Evolutionary conservation across 2,113 vertebrate genomes (phyloP).

Genomic region (Neolamprologus caudopunctatus): DNA sequence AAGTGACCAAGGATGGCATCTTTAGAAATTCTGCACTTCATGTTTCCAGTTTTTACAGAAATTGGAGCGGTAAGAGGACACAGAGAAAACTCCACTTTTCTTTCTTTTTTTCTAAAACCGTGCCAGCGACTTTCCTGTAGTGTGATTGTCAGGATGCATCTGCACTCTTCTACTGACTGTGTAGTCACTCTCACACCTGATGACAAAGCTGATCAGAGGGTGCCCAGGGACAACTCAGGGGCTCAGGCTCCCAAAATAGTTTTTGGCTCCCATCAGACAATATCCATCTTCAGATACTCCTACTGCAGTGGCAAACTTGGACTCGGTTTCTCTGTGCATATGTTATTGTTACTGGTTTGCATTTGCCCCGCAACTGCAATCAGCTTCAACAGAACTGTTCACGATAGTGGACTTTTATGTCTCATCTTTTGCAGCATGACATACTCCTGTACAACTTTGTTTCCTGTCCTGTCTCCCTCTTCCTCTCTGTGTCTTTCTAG

Average conservation of each 20-base stretch:
- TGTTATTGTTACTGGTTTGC: conserved; percentile 34
- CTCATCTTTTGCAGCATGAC: neutral
- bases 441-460: neutral
- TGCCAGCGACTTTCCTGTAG: neutral
- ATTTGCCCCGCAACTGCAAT: neutral
- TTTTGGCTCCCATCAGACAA: conserved; percentile 56
- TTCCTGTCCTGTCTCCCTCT: neutral
- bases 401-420: neutral
- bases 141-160: conserved; percentile 4
- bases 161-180: neutral
- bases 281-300: conserved; percentile 63
- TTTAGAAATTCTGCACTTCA: neutral
- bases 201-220: conserved; percentile 61
- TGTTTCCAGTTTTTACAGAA: neutral
- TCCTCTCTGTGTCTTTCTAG: neutral
- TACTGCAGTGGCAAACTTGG: conserved; percentile 42
- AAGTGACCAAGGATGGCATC: neutral
- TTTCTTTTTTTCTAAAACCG: neutral
- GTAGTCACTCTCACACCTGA: conserved; percentile 44
- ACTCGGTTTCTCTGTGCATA: neutral
- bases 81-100: neutral
- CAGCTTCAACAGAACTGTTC: neutral
- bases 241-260: conserved; percentile 56
- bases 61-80: neutral
- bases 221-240: conserved; percentile 44